Percentiles rank a stretch among this genome's conserved stretches.
Evolutionary conservation across 2,888 invertebrate species (phyloP).

Genomic region (Melinaea menophilus): DNA sequence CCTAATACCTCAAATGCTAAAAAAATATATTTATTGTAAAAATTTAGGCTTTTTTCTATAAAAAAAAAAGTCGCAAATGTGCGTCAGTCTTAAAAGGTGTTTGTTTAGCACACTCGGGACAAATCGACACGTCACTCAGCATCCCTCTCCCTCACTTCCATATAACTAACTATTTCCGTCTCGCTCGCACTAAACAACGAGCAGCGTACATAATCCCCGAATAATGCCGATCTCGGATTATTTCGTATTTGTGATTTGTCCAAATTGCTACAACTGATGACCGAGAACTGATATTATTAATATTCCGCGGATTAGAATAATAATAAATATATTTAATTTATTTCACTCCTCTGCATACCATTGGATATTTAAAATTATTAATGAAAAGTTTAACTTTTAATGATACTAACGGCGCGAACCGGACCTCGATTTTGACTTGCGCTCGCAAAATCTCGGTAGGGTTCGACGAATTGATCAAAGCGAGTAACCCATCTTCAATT

Average conservation of each 20-base stretch:
- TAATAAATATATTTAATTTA: neutral
- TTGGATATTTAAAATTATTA: too few species aligned
- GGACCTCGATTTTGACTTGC: too few species aligned
- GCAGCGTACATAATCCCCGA: conserved; percentile 50
- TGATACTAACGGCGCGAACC: too few species aligned
- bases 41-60: neutral
- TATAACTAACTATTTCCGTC: conserved; percentile 28
- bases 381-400: too few species aligned
- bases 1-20: too few species aligned
- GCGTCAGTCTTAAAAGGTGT: conserved; percentile 39
- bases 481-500: too few species aligned
- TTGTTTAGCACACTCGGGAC: conserved; percentile 50
- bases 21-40: neutral
- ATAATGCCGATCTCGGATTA: conserved; percentile 39
- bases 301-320: conserved; percentile 11
- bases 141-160: conserved; percentile 36
- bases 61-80: conserved; percentile 20
- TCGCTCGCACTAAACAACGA: conserved; percentile 46
- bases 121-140: conserved; percentile 52
- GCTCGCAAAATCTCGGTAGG: too few species aligned
- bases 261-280: conserved; percentile 23
- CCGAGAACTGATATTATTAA: conserved; percentile 26
- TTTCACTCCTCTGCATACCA: neutral
- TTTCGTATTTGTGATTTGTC: conserved; percentile 29
- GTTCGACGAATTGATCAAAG: too few species aligned